These are phyloP conservation scores for Knipowitschia caucasica DNA, from an alignment of 2,797 vertebrate genomes.

Conservation along the genomic window DNA sequence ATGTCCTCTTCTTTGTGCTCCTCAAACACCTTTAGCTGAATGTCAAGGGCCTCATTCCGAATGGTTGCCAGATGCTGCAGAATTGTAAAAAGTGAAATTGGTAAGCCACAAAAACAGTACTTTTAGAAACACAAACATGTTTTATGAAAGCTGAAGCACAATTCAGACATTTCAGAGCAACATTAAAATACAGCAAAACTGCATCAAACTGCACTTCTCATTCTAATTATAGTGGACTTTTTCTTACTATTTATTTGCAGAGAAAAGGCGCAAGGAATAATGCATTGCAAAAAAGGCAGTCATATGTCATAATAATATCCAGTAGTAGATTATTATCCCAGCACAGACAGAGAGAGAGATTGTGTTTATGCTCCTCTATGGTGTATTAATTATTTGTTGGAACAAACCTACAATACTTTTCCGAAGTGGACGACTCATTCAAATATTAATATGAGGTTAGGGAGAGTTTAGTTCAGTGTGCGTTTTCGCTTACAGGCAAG, in stretches of 20 bases:
- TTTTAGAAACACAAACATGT: neutral
- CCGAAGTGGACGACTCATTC: slow-evolving; percentile 76
- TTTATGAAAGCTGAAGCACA: neutral
- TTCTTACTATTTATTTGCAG: slow-evolving; percentile 35
- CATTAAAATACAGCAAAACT: slow-evolving; percentile 9
- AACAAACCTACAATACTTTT: slow-evolving; percentile 70
- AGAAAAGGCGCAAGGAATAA: slow-evolving; percentile 33
- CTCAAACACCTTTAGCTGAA: slow-evolving; percentile 95
- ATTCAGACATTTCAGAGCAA: slow-evolving; percentile 5
- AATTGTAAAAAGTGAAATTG: slow-evolving; percentile 4
- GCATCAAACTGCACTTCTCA: slow-evolving; percentile 21
- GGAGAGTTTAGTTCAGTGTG: slow-evolving; percentile 24
- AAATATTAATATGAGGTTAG: slow-evolving; percentile 76
- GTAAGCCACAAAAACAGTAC: slow-evolving; percentile 13
- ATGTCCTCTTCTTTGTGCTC: slow-evolving; percentile 97
- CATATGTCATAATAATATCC: slow-evolving; percentile 39
- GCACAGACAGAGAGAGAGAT: slow-evolving; percentile 52
- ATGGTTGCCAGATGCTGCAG: slow-evolving; percentile 79
- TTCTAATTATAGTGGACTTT: slow-evolving; percentile 20
- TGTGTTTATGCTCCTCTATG: slow-evolving; percentile 53
- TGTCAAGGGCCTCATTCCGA: slow-evolving; percentile 92
- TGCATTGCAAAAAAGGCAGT: slow-evolving; percentile 54
- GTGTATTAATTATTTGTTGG: slow-evolving; percentile 71
- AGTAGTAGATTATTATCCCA: slow-evolving; percentile 45
- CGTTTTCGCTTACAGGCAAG: slow-evolving; percentile 83